Percentiles rank a stretch among this genome's conserved stretches.
Conservation (phyloP, 1,140 invertebrate genomes). For the Venturia canescens region DNA sequence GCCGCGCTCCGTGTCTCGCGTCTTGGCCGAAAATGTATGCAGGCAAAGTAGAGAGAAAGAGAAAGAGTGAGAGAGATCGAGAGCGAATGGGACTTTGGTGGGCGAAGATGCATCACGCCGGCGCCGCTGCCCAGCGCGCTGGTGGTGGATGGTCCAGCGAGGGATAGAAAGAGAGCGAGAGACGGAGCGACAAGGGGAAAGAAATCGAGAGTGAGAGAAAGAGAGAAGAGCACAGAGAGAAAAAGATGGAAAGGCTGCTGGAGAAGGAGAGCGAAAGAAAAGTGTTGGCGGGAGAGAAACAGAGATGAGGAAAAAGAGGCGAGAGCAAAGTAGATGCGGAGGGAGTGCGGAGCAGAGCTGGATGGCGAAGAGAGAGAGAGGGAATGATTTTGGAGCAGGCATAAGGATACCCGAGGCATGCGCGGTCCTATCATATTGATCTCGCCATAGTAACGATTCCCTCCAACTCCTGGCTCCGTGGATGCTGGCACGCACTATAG, state of each 20-base stretch:
- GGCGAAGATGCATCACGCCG: slow-evolving; percentile 40
- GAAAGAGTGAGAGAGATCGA: not conserved
- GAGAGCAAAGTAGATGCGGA: not conserved
- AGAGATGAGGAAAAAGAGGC: not conserved
- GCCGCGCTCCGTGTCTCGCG: slow-evolving; percentile 3
- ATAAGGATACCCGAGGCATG: slow-evolving; percentile 69
- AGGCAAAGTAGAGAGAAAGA: not conserved
- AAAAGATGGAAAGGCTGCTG: slow-evolving; percentile 12
- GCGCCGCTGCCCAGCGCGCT: slow-evolving; percentile 8
- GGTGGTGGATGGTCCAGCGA: slow-evolving; percentile 14
- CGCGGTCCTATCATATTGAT: slow-evolving; percentile 74
- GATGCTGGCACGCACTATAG: slow-evolving; percentile 72
- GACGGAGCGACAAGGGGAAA: not conserved
- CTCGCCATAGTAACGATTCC: slow-evolving; percentile 76
- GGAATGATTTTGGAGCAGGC: slow-evolving; percentile 59
- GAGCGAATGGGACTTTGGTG: slow-evolving; percentile 19
- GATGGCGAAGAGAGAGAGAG: slow-evolving; percentile 41
- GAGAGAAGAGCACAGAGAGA: not conserved
- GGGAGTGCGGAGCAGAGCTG: not conserved
- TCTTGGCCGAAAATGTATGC: not conserved
- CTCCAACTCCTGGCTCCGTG: slow-evolving; percentile 66
- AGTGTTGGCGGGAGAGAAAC: not conserved
- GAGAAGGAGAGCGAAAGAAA: slow-evolving; percentile 27
- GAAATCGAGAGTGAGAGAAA: slow-evolving; percentile 25
- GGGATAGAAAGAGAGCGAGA: not conserved